Evolutionary conservation across 2,113 vertebrate species (phyloP).

Genomic region (Herpetotheres cachinnans): DNA sequence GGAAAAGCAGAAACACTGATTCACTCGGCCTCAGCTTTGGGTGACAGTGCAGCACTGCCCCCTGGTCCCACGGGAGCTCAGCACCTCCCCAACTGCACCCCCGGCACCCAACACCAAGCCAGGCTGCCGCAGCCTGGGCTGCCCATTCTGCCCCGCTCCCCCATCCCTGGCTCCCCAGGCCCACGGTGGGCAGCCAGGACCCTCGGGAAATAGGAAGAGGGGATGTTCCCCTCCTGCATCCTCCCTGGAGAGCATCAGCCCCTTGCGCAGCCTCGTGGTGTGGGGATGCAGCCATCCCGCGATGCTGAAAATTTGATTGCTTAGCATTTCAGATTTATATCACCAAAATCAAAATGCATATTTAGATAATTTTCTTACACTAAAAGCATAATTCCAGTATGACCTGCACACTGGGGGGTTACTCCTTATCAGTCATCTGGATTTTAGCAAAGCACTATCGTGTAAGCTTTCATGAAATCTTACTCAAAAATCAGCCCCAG

Average conservation of each 20-base stretch:
- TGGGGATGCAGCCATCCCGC: accelerated
- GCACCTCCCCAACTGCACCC: background rate
- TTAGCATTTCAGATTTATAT: background rate
- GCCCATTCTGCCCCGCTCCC: background rate
- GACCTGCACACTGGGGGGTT: background rate
- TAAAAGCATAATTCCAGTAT: background rate
- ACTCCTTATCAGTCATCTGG: background rate
- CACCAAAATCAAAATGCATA: background rate
- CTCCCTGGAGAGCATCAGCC: background rate
- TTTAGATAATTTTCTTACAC: background rate
- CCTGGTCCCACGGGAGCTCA: background rate
- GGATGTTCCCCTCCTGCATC: background rate
- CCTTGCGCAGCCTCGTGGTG: accelerated
- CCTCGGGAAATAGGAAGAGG: background rate
- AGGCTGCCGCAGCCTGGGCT: background rate
- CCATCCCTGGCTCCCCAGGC: background rate
- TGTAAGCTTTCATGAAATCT: background rate
- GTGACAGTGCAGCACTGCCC: background rate
- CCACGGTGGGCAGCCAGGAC: background rate
- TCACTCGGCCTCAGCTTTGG: background rate
- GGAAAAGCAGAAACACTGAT: conserved; percentile 54
- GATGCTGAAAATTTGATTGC: background rate
- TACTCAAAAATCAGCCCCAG: background rate
- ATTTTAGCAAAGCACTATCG: background rate
- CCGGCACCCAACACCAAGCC: background rate